Evolutionary conservation across 2,888 invertebrate genomes (phyloP), one percentile per base, ranked within the genome.

Genomic region (Polietes domitor): DNA sequence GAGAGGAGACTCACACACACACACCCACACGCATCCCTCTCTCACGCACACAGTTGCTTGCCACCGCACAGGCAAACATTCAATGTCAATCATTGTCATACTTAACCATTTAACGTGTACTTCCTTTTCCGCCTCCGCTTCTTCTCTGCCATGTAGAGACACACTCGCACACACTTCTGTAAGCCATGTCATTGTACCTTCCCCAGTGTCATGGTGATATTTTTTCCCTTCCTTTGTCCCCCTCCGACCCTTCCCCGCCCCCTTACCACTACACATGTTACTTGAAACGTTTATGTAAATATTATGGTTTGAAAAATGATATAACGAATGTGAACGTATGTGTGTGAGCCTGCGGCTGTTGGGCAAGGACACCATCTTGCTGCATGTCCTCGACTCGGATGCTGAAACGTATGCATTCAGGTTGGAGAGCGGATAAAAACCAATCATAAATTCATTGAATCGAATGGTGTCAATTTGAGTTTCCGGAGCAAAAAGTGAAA

Each of bases 381-480:
- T 21, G 43, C 19, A 68, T 24, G 37, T 68, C 68, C 68, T 43
- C 17, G 17, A 7, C 7, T 32, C 32, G 28, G 17, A 63, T 63
- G 32, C 32, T 63, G 19, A 19, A 55, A 55, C 21, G 55, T 24
- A 55, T 58, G 58, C 65, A 41, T 65, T 65, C 15, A 58, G 41
- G 41, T 2, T 65, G 19, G 65, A 7, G 12, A 41, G 37, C 41
- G 28, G 37, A 83, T 50, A 83, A 75, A 65, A 77, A 77, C 83
- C 80, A 83, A 80, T 83, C 80, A 83, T 80, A 83, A 83, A 77
- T 77, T 80, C 73, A 80, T 83, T 80, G 43, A 83, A 74, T 83
- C 83, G 77, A 80, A 83, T 71, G 80, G 83, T 83, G 83, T 83
- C 83, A 83, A 70, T 83, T 83, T 75, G 65, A 80, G 68, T 77